Conservation (phyloP, 2,888 invertebrate species). For the Pteria penguin region DNA sequence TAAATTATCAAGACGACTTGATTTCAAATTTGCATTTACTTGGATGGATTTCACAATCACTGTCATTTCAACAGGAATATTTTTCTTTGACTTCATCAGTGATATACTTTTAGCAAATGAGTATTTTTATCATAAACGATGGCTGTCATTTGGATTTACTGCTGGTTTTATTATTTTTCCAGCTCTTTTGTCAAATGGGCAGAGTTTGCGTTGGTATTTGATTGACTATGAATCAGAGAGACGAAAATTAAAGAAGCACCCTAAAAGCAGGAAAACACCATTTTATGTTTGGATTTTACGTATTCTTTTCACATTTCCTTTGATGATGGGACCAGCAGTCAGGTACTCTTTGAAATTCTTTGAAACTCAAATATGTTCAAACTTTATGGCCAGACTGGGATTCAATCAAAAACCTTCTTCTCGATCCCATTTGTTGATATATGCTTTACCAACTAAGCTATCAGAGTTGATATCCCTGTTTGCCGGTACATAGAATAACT, state of each 20-base stretch:
- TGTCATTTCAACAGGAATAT: slow-evolving; percentile 60
- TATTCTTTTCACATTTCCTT: slow-evolving; percentile 62
- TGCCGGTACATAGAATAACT: too few relatives aligned
- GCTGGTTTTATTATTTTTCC: slow-evolving; percentile 63
- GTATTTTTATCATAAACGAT: slow-evolving; percentile 55
- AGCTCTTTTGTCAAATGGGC: slow-evolving; percentile 61
- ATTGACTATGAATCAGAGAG: slow-evolving; percentile 65
- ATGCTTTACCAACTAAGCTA: too few relatives aligned
- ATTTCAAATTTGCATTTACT: slow-evolving; percentile 46
- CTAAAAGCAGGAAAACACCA: slow-evolving; percentile 51
- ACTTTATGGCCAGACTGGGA: not conserved
- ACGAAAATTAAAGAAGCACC: slow-evolving; percentile 34
- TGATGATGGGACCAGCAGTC: slow-evolving; percentile 70
- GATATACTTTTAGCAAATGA: slow-evolving; percentile 65
- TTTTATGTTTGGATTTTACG: slow-evolving; percentile 59
- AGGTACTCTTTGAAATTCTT: slow-evolving; percentile 53
- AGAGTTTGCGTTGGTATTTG: slow-evolving; percentile 69
- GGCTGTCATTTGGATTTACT: slow-evolving; percentile 62
- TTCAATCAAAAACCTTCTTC: too few relatives aligned
- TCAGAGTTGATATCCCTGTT: too few relatives aligned
- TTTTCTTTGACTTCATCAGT: slow-evolving; percentile 66
- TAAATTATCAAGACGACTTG: not conserved
- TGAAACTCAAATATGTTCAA: not conserved
- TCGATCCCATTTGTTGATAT: too few relatives aligned
- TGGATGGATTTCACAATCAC: slow-evolving; percentile 62